Base-by-base conservation (phyloP, 2,797 vertebrate genomes). In the Syndactyla subalaris region DNA sequence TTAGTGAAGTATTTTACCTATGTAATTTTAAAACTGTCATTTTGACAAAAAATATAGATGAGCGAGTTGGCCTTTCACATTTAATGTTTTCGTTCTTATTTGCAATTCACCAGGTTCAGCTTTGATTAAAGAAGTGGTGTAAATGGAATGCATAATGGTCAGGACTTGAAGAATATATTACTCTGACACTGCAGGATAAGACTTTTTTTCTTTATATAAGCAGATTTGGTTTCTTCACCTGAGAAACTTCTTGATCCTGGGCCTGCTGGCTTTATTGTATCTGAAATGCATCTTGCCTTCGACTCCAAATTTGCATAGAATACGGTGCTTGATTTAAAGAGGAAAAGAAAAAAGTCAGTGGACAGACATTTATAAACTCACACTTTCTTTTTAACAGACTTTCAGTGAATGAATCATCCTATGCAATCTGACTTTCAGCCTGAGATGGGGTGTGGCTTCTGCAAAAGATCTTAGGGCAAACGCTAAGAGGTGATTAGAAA, bases 1-100 rank as follows among this genome's bases (percentile, higher is more conserved):
- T 98, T 97, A 98, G 97, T 96, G 95, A 96, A 97, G 92, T 97
- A 91, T 97, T 98, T 98, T 97, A 98, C 97, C 97, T 97, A 96
- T 96, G 97, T 97, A 98, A 98, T 98, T 98, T 98, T 96, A 98
- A 98, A 97, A 95, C 97, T 98, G 97, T 98, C 97, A 98, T 97
- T 98, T 98, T 97, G 97, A 97, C 96, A 97, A 98, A 98, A 98
- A 98, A 98, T 98, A 98, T 97, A 96, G 97, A 97, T 89, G 93
- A 97, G 93, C 76, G 24, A 97, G 96, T 97, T 98, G 97, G 97
- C 96, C 97, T 98, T 98, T 98, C 97, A 97, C 97, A 96, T 97
- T 97, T 98, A 98, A 98, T 97, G 92, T 97, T 98, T 98, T 96
- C 59, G 51, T 96, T 97, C 91, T 94, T 98, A 97, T 97, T 98